Conservation (phyloP, 1,140 invertebrate species). For the Seison nebaliae region DNA sequence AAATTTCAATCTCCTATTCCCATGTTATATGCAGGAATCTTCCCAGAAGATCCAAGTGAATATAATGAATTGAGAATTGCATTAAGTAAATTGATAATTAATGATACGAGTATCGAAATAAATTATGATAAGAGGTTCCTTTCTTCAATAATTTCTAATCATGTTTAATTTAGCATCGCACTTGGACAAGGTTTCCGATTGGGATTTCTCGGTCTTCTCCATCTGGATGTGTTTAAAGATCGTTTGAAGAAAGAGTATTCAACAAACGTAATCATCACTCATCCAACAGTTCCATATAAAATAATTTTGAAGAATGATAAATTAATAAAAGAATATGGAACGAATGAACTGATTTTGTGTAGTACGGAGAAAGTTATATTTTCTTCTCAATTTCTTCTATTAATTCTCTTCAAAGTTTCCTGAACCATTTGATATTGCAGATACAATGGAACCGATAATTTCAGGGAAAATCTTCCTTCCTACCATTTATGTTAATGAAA, state of each 20-base stretch:
- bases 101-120: slow-evolving; percentile 64
- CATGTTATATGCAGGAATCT: slow-evolving; percentile 61
- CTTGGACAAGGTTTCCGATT: slow-evolving; percentile 71
- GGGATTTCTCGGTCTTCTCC: slow-evolving; percentile 42
- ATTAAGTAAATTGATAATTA: slow-evolving; percentile 64
- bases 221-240: slow-evolving; percentile 82
- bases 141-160: too few species aligned
- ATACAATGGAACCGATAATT: slow-evolving; percentile 62
- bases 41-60: slow-evolving; percentile 62
- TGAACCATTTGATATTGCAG: slow-evolving; percentile 36
- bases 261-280: slow-evolving; percentile 58
- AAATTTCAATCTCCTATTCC: slow-evolving; percentile 16
- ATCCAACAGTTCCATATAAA: slow-evolving; percentile 77
- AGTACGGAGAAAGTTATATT: slow-evolving; percentile 42
- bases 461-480: slow-evolving; percentile 64
- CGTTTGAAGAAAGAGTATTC: slow-evolving; percentile 70
- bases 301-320: slow-evolving; percentile 18
- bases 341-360: slow-evolving; percentile 43
- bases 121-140: slow-evolving; percentile 14
- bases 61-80: slow-evolving; percentile 39
- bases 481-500: slow-evolving; percentile 26
- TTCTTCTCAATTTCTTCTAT: slow-evolving; percentile 14
- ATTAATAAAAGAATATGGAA: slow-evolving; percentile 37
- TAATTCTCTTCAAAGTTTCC: slow-evolving; percentile 36
- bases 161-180: slow-evolving; percentile 40